Evolutionary conservation across 2,113 vertebrate genomes (phyloP), one percentile per base, ranked within the genome.

Genomic region (Tetrao urogallus): DNA sequence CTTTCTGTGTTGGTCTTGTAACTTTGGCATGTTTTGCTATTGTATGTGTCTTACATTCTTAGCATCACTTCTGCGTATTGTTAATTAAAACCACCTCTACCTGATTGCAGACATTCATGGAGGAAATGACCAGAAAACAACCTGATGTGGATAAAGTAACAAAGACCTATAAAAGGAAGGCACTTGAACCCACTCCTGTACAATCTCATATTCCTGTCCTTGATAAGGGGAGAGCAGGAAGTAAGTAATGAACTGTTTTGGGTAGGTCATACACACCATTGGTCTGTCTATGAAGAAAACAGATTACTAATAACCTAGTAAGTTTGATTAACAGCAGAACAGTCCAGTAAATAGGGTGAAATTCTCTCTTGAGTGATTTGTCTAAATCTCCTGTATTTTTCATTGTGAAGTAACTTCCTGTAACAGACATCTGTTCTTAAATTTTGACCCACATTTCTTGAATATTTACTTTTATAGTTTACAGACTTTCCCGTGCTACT

Each of bases 111-210:
- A 98, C 94, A 3, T 99, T 99, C 95, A 99, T 99, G 99, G 99
- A 99, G 95, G 99, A 99, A 98, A 99, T 99, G 99, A 99, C 99
- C 92, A 98, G 99, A 97, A 99, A 99, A 95, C 99, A 99, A 91
- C 99, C 99, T 88, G 99, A 99, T 95, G 99, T 99, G 93, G 99
- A 99, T 97, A 99, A 98, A 98, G 98, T 99, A 89, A 99, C 99
- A 77, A 99, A 99, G 97, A 99, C 99, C 60, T 98, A 99, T 95
- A 99, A 99, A 96, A 98, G 99, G 96, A 99, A 99, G 90, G 94
- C 98, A 54, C 89, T 96, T 25, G 98, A 98, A 67, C 95, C 97
- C 40, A 89, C 95, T 34, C 96, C 97, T 5, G 83, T 98, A 61
- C 98, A 99, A 47, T 99, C 99, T 88, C 99, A 99, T 75, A 99